phyloP scores from a whole-genome alignment of 2,113 vertebrate genomes.

The Leptodactylus fuscus region DNA sequence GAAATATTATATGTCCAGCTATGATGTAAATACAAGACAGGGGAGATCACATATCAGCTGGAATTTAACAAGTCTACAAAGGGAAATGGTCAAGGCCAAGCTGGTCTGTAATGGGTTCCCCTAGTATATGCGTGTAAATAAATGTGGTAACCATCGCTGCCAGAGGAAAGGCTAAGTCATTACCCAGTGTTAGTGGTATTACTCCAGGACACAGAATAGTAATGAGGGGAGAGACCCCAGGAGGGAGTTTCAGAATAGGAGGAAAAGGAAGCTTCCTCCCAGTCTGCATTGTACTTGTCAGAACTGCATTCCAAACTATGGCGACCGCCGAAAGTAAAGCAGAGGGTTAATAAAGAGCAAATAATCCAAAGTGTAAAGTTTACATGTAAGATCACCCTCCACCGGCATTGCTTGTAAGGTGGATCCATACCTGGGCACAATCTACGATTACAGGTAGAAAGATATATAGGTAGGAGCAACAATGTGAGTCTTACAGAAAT shows the following conservation, averaged over 20 bases:
- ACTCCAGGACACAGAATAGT: background rate
- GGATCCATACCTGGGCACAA: background rate
- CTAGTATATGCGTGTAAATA: background rate
- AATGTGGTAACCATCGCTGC: too few relatives aligned
- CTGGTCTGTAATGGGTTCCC: background rate
- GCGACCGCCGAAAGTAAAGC: background rate
- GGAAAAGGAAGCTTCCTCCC: constrained; percentile 47
- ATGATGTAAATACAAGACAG: constrained; percentile 4
- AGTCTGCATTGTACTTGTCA: background rate
- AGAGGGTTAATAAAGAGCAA: background rate
- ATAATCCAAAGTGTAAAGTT: background rate
- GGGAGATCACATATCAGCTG: constrained; percentile 20
- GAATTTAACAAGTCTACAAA: background rate
- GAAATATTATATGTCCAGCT: constrained; percentile 24
- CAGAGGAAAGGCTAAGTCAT: background rate
- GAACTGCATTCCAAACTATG: background rate
- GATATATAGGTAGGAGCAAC: too few relatives aligned
- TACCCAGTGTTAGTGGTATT: background rate
- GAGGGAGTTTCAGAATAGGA: constrained; percentile 28
- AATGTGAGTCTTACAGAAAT: too few relatives aligned
- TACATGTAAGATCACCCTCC: background rate
- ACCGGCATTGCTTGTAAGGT: background rate
- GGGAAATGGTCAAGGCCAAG: background rate
- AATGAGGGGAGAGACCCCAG: constrained; percentile 14
- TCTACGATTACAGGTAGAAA: background rate